Evolutionary conservation across 1,140 invertebrate genomes (phyloP).

Genomic region (Drosophila melanica): DNA sequence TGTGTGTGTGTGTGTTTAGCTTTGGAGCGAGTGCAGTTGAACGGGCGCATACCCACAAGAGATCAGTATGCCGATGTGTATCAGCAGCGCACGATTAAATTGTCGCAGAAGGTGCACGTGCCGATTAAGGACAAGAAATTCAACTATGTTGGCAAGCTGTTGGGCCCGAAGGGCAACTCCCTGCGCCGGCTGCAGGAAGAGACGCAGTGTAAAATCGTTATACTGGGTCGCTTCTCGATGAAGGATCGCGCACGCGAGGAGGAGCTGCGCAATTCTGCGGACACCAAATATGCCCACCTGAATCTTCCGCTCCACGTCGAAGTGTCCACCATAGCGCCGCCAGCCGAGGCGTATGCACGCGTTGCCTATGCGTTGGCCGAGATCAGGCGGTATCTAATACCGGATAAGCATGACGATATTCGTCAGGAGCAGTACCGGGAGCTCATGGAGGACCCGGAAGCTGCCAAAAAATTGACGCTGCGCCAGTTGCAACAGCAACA

Average conservation of each 20-base stretch:
- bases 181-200: conserved; percentile 96
- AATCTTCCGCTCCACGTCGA: conserved; percentile 97
- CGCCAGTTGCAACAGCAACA: conserved; percentile 75
- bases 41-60: conserved; percentile 86
- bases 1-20: conserved; percentile 82
- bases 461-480: conserved; percentile 78
- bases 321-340: conserved; percentile 94
- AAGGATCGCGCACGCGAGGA: conserved; percentile 96
- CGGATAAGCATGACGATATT: conserved; percentile 92
- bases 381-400: conserved; percentile 88
- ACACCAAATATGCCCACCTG: conserved; percentile 96
- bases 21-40: conserved; percentile 86
- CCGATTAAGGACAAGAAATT: conserved; percentile 97
- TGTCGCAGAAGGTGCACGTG: conserved; percentile 93
- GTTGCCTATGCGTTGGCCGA: conserved; percentile 95
- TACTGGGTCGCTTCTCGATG: conserved; percentile 97
- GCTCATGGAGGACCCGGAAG: conserved; percentile 86
- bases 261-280: conserved; percentile 92
- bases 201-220: conserved; percentile 98
- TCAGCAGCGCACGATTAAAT: conserved; percentile 92
- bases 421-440: conserved; percentile 91
- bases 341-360: conserved; percentile 95
- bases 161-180: conserved; percentile 97
- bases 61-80: conserved; percentile 93
- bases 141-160: conserved; percentile 97